Evolutionary conservation across 1,140 invertebrate species (phyloP), one percentile per base, ranked within the genome.

Genomic region (Pseudomyrmex dendroicus): DNA sequence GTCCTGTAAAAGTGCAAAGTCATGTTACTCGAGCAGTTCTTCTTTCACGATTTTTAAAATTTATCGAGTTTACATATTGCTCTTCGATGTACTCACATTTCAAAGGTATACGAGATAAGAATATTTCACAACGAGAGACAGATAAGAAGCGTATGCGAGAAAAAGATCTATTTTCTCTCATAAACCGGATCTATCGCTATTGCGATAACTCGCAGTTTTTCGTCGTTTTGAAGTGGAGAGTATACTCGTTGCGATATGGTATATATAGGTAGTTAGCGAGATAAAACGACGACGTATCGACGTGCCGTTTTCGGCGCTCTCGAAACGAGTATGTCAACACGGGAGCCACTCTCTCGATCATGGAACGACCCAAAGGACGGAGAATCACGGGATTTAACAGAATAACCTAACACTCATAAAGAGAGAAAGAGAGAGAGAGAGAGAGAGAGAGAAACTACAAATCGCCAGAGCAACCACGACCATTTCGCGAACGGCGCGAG

Each of bases 401-500:
- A 64, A 74, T 64, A 74, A n/a, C n/a, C n/a, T 52, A 52, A 52
- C 50, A 13, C 3, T 12, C 73, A 8, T 52, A 56, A 56, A 66
- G 25, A 25, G 25, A 20, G 20, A 20, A 20, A 20, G 0, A 35
- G 4, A 35, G 35, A 35, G 35, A 35, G 35, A 35, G 35, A 35
- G 35, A 35, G 25, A 35, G 35, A 35, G 4, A 35, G 35, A 35
- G 35, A 35, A 35, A 77, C 61, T 50, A 22, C 22, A n/a, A 67
- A 54, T 46, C 35, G 8, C 48, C 35, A n/a, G 48, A 66, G 73
- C n/a, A 54, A 12, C 17, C 48, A 46, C 22, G 35, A 62, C 50
- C 74, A 67, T 61, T 72, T 73, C 12, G 66, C n/a, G 13, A 87
- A 82, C 73, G 73, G 84, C 73, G 80, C 54, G 54, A 8, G 56